Conservation (phyloP, 1,140 invertebrate species). For the Lanistes nyassanus region DNA sequence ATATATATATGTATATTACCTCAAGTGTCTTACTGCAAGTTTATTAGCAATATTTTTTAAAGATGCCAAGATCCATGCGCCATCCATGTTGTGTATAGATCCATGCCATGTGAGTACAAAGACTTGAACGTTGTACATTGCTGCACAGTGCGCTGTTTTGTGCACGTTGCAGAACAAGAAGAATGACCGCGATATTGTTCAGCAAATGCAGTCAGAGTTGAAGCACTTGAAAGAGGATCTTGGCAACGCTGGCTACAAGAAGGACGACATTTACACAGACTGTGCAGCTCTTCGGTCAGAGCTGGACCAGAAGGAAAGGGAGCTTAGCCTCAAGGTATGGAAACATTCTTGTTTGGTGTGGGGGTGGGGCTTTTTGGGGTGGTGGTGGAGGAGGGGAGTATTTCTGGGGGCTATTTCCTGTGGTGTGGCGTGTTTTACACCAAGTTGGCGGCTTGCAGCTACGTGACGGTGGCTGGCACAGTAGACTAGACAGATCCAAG, state of each 20-base stretch:
- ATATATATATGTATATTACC: not conserved
- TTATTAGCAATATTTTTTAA: not conserved
- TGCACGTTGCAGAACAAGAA: constrained; percentile 45
- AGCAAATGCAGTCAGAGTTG: constrained; percentile 47
- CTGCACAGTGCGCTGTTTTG: no score
- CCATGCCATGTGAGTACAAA: not conserved
- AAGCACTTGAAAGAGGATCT: constrained; percentile 43
- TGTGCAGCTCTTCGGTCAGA: constrained; percentile 47
- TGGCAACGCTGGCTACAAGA: constrained; percentile 30
- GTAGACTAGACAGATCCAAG: no score
- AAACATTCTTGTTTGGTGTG: not conserved
- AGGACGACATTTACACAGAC: constrained; percentile 42
- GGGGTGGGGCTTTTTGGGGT: no score
- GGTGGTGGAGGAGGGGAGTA: no score
- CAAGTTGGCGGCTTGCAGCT: no score
- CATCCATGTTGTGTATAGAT: not conserved
- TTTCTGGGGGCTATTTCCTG: no score
- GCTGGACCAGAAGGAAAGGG: constrained; percentile 48
- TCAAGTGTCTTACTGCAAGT: not conserved
- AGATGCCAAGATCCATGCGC: not conserved
- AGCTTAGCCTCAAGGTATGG: constrained; percentile 51
- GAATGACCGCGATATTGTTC: constrained; percentile 46
- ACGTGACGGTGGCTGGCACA: no score
- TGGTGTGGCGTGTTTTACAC: no score
- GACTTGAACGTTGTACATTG: not conserved